phyloP scores from a whole-genome alignment of 2,113 vertebrate genomes.

The Cryptomyrus ogoouensis region DNA sequence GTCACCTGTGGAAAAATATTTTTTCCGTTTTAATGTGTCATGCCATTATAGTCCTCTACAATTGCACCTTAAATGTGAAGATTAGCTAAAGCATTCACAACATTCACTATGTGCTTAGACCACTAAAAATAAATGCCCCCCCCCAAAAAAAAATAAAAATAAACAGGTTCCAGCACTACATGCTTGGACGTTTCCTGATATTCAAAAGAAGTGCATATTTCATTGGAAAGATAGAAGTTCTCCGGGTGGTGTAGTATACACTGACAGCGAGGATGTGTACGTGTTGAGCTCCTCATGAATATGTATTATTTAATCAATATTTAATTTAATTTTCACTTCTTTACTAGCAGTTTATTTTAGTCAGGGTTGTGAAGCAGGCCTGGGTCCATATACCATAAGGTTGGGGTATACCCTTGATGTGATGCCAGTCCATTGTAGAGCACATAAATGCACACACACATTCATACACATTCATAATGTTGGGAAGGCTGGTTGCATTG shows the following conservation, averaged over 20 bases:
- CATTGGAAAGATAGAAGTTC: neutral
- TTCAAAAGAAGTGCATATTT: neutral
- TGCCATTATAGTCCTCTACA: neutral
- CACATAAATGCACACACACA: neutral
- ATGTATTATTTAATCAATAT: neutral
- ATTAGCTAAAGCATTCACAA: neutral
- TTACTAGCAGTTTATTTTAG: neutral
- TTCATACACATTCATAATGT: neutral
- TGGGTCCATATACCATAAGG: neutral
- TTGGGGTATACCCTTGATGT: neutral
- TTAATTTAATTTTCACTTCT: neutral
- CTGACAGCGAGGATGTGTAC: neutral
- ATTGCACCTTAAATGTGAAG: neutral
- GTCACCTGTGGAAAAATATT: neutral
- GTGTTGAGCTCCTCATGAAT: neutral
- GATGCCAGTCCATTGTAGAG: neutral
- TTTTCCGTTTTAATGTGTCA: neutral
- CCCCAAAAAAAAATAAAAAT: neutral
- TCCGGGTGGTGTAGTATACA: neutral
- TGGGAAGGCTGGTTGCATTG: neutral
- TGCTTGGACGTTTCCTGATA: neutral
- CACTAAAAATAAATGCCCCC: neutral
- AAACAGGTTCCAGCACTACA: neutral
- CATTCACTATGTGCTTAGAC: neutral
- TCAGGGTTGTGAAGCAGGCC: neutral